Evolutionary conservation across 2,888 invertebrate genomes (phyloP).

Genomic region (Cephus pygmeus): DNA sequence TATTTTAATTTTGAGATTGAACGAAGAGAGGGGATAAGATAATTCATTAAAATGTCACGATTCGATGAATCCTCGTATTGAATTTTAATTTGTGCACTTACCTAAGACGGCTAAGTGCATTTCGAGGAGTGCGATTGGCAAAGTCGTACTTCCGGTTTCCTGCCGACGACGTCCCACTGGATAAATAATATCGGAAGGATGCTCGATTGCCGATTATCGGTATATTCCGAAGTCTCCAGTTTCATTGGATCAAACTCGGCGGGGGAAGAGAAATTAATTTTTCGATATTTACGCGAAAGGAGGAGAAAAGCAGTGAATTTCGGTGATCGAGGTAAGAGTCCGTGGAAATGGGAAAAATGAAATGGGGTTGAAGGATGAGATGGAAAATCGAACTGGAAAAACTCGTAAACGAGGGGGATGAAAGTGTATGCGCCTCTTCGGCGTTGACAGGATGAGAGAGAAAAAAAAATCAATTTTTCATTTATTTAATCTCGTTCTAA

Average conservation of each 20-base stretch:
- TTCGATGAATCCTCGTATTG: neutral
- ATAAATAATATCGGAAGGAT: neutral
- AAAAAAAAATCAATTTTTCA: neutral
- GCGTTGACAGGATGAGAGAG: neutral
- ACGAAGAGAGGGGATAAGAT: neutral
- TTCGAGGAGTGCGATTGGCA: neutral
- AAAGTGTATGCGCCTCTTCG: neutral
- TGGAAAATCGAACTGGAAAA: neutral
- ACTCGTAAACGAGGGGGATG: neutral
- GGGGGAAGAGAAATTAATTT: neutral
- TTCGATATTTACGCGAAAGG: neutral
- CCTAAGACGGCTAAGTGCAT: neutral
- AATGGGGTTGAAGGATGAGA: neutral
- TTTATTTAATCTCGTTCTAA: neutral
- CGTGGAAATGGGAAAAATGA: neutral
- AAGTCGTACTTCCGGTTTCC: neutral
- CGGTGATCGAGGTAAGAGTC: neutral
- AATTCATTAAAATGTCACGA: neutral
- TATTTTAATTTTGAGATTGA: too few species aligned
- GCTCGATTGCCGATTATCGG: neutral
- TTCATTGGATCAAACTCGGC: neutral
- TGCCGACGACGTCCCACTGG: neutral
- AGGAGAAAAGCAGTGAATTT: neutral
- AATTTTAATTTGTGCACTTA: neutral
- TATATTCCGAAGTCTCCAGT: neutral